phyloP scores from a whole-genome alignment of 1,140 invertebrate genomes.

The Colletes gigas region DNA sequence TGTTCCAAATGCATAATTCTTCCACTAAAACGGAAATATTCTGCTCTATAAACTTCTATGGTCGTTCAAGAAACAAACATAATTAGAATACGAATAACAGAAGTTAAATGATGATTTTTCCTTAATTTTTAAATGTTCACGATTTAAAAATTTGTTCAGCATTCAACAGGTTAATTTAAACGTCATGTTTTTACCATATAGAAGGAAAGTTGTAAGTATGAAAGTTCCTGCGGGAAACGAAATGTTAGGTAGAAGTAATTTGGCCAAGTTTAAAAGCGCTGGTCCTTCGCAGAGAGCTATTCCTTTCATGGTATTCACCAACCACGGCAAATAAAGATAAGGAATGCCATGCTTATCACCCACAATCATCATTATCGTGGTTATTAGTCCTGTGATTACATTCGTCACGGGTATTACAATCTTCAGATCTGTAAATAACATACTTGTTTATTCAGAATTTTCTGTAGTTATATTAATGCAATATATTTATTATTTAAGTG shows the following conservation, averaged over 20 bases:
- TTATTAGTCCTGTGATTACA: constrained; percentile 64
- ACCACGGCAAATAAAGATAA: constrained; percentile 71
- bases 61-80: too few species aligned
- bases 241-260: constrained; percentile 55
- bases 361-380: constrained; percentile 62
- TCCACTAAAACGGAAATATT: constrained; percentile 60
- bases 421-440: constrained; percentile 58
- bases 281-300: constrained; percentile 64
- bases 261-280: constrained; percentile 55
- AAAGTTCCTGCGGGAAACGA: constrained; percentile 58
- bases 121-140: too few species aligned
- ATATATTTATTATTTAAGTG: not conserved
- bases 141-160: too few species aligned
- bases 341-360: constrained; percentile 63
- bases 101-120: too few species aligned
- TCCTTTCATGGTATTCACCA: constrained; percentile 67
- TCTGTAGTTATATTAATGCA: not conserved
- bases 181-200: constrained; percentile 62
- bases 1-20: constrained; percentile 68
- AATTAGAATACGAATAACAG: too few species aligned
- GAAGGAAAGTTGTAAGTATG: constrained; percentile 55
- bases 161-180: not conserved
- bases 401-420: constrained; percentile 60
- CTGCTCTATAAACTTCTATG: not conserved
- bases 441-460: constrained; percentile 4